Evolutionary conservation across 1,140 invertebrate genomes (phyloP), one percentile per base, ranked within the genome.

Genomic region (Onthophagus taurus): DNA sequence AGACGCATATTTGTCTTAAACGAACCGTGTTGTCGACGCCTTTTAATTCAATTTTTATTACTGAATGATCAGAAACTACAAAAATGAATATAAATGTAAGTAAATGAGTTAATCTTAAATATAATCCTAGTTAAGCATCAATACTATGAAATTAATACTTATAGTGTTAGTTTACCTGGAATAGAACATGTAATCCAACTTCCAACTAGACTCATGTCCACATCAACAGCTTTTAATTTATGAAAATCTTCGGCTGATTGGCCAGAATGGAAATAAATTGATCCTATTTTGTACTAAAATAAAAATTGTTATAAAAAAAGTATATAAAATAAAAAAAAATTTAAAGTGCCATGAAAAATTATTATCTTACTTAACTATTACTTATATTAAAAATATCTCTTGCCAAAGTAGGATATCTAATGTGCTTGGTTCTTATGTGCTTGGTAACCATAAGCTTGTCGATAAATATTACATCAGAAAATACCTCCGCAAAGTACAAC

Each of bases 21-120:
- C 93, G 71, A 11, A 96, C 71, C 2, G 86, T 88, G 55, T 90
- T 84, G 64, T 96, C 91, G 0, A 88, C 85, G 0, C 94, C 93
- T 60, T 90, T 90, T 4, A 96, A 61, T 65, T 95, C 89, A 26
- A 97, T 65, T 14, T 85, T 75, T 14, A 91, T 67, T 0, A 80
- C 68, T 13, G 63, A 59, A 42, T 78, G 23, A 21, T 45, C 24
- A 26, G 24, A 45, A 55, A 55, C 7, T 34, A 34, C 14, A 29
- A 26, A 49, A 37, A 29, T 47, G 43, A 48, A 44, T 30, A 23
- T 38, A 42, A 1, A 12, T n/a, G n/a, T n/a, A n/a, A n/a, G n/a
- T n/a, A n/a, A n/a, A n/a, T n/a, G 7, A n/a, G 24, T 26, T 7
- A 7, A 26, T 34, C 9, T 16, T 4, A 34, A 31, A 31, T 12